These are phyloP conservation scores for Apodemus speciosus DNA, from an alignment of 2,113 vertebrate species.

Conservation along the genomic window DNA sequence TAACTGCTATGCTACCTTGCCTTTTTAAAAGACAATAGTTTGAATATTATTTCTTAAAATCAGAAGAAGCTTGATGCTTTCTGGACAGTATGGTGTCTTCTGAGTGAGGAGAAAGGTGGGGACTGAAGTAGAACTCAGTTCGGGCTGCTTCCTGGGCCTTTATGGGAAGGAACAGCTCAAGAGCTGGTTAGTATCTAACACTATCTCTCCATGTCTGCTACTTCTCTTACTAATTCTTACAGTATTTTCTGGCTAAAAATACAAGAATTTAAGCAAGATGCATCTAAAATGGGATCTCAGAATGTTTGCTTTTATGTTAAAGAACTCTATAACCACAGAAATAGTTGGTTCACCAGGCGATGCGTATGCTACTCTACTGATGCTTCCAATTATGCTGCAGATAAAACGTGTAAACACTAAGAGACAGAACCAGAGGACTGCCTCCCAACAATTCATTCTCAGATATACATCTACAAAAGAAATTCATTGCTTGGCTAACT, in stretches of 20 bases:
- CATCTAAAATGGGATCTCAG: not conserved
- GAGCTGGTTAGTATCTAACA: not conserved
- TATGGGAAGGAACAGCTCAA: not conserved
- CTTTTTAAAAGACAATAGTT: constrained; percentile 33
- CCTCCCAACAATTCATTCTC: not conserved
- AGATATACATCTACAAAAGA: not conserved
- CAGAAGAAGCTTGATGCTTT: not conserved
- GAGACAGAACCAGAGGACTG: not conserved
- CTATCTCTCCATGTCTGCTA: not conserved
- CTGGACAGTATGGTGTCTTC: not conserved
- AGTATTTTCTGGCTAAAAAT: not conserved
- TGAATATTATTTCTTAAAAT: not conserved
- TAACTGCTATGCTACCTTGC: not conserved
- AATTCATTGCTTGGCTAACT: not conserved
- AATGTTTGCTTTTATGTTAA: constrained; percentile 1
- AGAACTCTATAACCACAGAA: not conserved
- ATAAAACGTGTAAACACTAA: not conserved
- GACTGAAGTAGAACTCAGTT: not conserved
- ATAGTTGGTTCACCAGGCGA: not conserved
- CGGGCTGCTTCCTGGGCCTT: not conserved
- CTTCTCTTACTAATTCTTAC: not conserved
- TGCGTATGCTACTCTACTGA: not conserved
- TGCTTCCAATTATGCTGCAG: not conserved
- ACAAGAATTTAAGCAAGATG: not conserved
- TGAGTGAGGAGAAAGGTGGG: not conserved